These are phyloP conservation scores for Cladopsammia gracilis DNA, from an alignment of 64 coral and sea anemone species.

Conservation along the genomic window DNA sequence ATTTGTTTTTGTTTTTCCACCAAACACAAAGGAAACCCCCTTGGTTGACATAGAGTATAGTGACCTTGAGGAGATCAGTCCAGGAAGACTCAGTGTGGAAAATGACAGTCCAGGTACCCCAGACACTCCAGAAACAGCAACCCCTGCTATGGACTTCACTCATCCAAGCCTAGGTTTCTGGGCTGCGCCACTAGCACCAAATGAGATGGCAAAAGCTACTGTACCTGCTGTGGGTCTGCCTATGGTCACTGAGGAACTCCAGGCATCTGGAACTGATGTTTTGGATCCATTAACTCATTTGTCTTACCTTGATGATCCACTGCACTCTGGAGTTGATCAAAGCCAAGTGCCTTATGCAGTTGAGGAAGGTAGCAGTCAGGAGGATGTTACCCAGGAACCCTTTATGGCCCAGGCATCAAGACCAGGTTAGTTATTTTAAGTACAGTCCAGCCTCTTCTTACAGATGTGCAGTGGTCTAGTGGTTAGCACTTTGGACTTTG, in stretches of 20 bases:
- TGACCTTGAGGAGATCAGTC: conserved; percentile 49
- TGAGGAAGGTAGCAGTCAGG: background rate
- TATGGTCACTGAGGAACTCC: background rate
- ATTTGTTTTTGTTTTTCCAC: background rate
- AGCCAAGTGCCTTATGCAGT: background rate
- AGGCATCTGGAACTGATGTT: background rate
- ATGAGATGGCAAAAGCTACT: conserved; percentile 1
- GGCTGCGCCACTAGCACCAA: conserved; percentile 17
- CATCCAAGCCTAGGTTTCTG: conserved; percentile 69
- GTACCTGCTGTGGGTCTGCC: background rate
- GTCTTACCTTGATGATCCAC: background rate
- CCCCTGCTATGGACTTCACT: conserved; percentile 44
- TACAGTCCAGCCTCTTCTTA: no score
- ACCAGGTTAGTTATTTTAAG: background rate
- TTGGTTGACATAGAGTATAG: conserved; percentile 8
- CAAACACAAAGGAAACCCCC: background rate
- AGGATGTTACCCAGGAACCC: background rate
- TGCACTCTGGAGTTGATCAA: background rate
- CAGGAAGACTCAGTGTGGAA: conserved; percentile 25
- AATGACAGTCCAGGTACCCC: conserved; percentile 35
- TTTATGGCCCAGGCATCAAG: background rate
- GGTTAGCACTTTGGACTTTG: no score
- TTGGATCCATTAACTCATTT: background rate
- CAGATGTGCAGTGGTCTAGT: no score
- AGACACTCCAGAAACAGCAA: conserved; percentile 67